Evolutionary conservation across 2,113 vertebrate species (phyloP).

Genomic region (Nyctibius bracteatus): DNA sequence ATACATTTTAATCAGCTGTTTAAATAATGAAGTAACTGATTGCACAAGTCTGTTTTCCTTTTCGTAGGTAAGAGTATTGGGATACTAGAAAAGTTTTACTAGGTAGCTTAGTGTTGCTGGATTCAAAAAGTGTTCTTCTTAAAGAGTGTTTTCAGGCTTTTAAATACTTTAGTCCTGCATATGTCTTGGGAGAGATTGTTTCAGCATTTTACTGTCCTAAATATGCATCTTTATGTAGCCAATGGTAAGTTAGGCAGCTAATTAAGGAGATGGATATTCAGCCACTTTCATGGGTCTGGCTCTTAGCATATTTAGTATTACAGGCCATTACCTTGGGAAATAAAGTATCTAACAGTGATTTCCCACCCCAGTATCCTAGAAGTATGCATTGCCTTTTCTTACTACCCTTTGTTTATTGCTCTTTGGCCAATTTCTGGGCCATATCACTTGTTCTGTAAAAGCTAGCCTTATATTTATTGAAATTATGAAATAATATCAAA

Average conservation of each 20-base stretch:
- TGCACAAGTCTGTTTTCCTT: neutral
- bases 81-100: neutral
- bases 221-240: neutral
- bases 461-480: neutral
- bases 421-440: neutral
- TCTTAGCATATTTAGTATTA: neutral
- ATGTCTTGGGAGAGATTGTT: rapidly evolving
- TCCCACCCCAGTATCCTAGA: neutral
- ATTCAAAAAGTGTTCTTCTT: neutral
- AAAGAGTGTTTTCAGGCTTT: neutral
- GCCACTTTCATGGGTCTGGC: neutral
- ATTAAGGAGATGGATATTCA: neutral
- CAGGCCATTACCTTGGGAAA: neutral
- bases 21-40: neutral
- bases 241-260: neutral
- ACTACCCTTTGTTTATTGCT: neutral
- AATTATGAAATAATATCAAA: neutral
- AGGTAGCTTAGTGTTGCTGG: neutral
- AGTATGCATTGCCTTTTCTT: neutral
- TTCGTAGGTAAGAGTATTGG: neutral
- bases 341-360: neutral
- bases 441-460: neutral
- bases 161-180: neutral
- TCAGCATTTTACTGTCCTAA: neutral
- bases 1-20: neutral